Evolutionary conservation across 1,140 invertebrate genomes (phyloP), one percentile per base, ranked within the genome.

Genomic region (Chlorops oryzae): DNA sequence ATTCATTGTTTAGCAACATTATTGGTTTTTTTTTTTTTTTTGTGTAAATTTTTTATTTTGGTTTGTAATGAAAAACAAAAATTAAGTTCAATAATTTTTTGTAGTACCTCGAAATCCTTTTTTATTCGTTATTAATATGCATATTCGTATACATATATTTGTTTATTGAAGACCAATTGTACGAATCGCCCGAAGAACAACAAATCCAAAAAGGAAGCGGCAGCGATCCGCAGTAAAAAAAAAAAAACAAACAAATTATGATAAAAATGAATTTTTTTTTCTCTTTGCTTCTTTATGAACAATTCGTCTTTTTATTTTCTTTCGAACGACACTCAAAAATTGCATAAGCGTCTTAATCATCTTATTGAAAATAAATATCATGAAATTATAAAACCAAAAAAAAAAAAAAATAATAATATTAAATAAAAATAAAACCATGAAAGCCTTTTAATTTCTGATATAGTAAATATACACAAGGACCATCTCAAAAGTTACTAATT

Each of bases 401-500:
- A n/a, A n/a, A 45, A 27, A 45, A 6, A 34, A 32, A 45, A 4
- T 28, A 45, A 45, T 34, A 32, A 32, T 32, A 18, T 20, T 34
- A 46, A 27, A 21, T 21, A 32, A 23, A 42, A 23, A 18, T 15
- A 42, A 45, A 24, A 28, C 43, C 43, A 45, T 43, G 23, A 20
- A 15, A 2, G 35, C 5, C 17, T 18, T 20, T 20, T 20, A 38
- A 38, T 20, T 20, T 49, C 23, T 41, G 50, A 48, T 39, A 43
- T 50, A 56, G 58, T 59, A 64, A 62, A 59, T 70, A 55, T 63
- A 61, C 75, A 80, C 83, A 89, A 91, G 89, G 89, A 92, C 89
- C 90, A 92, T 92, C 89, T 92, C 90, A 92, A 92, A 92, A 92
- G 88, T 89, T 90, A 88, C 86, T 86, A 86, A 81, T 56, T 67